Base-by-base conservation (phyloP, 2,888 invertebrate species). In the Drosophila rubida region DNA sequence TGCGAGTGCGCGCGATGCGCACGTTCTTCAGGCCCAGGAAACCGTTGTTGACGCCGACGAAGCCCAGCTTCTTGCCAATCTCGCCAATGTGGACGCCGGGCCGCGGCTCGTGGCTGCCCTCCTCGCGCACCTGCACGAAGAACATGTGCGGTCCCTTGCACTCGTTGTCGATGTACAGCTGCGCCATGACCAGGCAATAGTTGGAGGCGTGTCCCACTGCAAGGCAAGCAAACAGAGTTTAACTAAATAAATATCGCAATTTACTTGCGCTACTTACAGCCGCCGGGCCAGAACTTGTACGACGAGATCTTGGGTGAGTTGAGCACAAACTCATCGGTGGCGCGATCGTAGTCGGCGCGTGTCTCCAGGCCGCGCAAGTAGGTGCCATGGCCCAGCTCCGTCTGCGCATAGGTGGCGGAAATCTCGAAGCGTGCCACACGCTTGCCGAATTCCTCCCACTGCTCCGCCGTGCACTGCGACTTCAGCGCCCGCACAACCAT, bases 261-360 rank as follows among this genome's bases (percentile, higher is more conserved):
- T 39, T 27, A 4, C 1, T 4, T 23, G 2, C 3, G 22, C 1
- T n/a, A 94, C 96, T 94, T 93, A 97, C 97, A 93, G 90, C 96
- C 96, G 14, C 98, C 98, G 14, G 98, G 97, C 98, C 98, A 98
- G 97, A 97, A 98, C 92, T 98, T 99, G 90, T 96, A 96, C 0
- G 98, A 94, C 0, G 97, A 96, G 9, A 97, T 92, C 1, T 96
- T 96, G 0, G 98, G 98, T 51, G 96, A 96, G 89, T 98, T 94
- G 25, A 99, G 91, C 37, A 98, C 93, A 90, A 99, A 99, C 92
- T 98, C 96, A 90, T 97, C 93, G 0, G 95, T 96, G 2, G 91
- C 88, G 0, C 94, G 93, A 91, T 98, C 98, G 89, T 96, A 99
- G 0, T 96, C 97, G 1, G 98, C 97, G 0, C 96, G 97, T 0